These are phyloP conservation scores for Axis porcinus DNA, from an alignment of 2,113 vertebrate genomes.

Conservation along the genomic window DNA sequence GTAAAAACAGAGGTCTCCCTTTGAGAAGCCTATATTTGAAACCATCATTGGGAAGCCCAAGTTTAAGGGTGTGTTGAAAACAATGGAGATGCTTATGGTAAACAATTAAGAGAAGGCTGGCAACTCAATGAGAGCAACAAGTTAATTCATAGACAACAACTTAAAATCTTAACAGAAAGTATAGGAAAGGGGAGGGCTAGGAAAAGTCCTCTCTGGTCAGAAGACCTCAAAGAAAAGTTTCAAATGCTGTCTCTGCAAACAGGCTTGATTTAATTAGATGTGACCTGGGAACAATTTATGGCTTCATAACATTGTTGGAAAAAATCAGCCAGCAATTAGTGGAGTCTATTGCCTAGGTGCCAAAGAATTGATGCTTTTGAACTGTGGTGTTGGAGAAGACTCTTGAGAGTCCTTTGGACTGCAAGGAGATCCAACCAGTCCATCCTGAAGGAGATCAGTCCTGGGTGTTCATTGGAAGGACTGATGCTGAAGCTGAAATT, in stretches of 20 bases:
- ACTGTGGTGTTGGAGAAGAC: too few relatives aligned
- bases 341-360: background rate
- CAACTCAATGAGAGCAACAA: background rate
- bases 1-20: background rate
- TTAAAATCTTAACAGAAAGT: background rate
- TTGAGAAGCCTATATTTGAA: too few relatives aligned
- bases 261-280: background rate
- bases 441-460: too few relatives aligned
- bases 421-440: too few relatives aligned
- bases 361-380: too few relatives aligned
- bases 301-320: background rate
- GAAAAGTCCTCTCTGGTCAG: background rate
- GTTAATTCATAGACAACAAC: background rate
- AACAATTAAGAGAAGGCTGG: too few relatives aligned
- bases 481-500: too few relatives aligned
- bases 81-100: background rate
- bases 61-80: too few relatives aligned
- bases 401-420: too few relatives aligned
- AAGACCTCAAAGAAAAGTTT: background rate
- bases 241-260: background rate
- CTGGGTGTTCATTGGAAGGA: too few relatives aligned
- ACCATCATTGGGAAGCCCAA: too few relatives aligned
- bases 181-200: background rate
- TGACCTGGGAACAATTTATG: background rate
- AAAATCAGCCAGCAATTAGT: background rate